Base-by-base conservation (phyloP, 2,797 vertebrate species). In the Etheostoma perlongum region DNA sequence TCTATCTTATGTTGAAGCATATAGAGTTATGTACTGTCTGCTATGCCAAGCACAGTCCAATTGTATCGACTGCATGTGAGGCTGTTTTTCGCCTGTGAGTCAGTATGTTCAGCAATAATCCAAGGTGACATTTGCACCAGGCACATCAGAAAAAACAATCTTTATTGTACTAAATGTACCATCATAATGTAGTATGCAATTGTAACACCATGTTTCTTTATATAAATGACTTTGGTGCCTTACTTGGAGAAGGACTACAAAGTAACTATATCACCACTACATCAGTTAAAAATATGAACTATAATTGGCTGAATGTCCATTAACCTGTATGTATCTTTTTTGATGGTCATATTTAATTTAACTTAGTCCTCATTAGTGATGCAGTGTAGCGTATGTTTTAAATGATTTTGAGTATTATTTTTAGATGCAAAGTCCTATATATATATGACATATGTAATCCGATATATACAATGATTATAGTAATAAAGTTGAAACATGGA, bases 1-100 rank as follows among this genome's bases (percentile, higher is more conserved):
- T 89, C 81, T 76, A 88, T 88, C 82, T 78, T 63, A 59, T 44
- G n/a, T 40, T 77, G 63, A 85, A 85, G 65, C 61, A 9, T 51
- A 78, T 75, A 33, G 67, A 77, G 25, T 81, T 70, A 88, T 86
- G 70, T 75, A 85, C 74, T 42, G 67, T 78, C 59, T 51, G 47
- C 66, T 46, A 42, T 15, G 13, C 40, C n/a, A 19, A 42, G 18
- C 19, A 11, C 12, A 47, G 21, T 51, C n/a, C 9, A 78, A 74
- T 71, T 36, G 57, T 70, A 68, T 66, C 7, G 21, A 81, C 51
- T 57, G 23, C 53, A 81, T 52, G 66, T 61, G 40, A 27, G 19
- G 60, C 72, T 60, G 57, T 64, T 67, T 74, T 61, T 66, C 8
- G 18, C 47, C 48, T 21, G 55, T 53, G 70, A 71, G 63, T 75